phyloP scores from a whole-genome alignment of 1,140 invertebrate genomes.

The Drosophila oshimai region DNA sequence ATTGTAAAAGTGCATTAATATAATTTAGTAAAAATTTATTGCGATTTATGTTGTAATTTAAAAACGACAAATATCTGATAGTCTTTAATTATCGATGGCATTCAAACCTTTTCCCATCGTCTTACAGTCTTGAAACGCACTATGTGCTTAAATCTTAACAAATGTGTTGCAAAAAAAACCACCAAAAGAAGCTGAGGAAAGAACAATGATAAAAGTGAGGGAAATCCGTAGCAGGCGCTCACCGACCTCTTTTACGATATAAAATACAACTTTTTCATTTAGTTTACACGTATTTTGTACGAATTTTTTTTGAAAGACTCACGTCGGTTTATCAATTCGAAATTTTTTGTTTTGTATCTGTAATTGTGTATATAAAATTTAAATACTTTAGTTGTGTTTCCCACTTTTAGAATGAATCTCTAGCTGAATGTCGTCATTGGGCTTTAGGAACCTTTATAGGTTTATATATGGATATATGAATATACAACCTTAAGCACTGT shows the following conservation, averaged over 20 bases:
- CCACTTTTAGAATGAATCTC: constrained; percentile 20
- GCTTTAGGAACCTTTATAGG: background rate
- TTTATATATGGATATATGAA: constrained; percentile 2
- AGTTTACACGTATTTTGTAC: constrained; percentile 22
- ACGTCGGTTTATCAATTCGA: background rate
- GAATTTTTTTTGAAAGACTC: constrained; percentile 6
- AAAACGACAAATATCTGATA: background rate
- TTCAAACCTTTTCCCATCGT: background rate
- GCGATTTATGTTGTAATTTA: background rate
- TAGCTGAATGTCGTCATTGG: background rate
- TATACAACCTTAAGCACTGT: constrained; percentile 25
- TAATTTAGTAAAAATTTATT: background rate
- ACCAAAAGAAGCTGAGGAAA: constrained; percentile 11
- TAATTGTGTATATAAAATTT: constrained; percentile 32
- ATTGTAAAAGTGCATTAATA: background rate
- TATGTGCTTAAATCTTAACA: background rate
- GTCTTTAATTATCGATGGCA: background rate
- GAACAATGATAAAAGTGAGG: background rate
- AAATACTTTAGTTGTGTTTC: constrained; percentile 1
- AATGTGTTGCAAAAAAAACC: constrained; percentile 6
- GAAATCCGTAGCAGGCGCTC: background rate
- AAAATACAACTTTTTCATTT: constrained; percentile 9
- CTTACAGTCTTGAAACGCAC: background rate
- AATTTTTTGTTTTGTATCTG: constrained; percentile 1
- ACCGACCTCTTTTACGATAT: constrained; percentile 1